Percentiles rank a stretch among this genome's conserved stretches.
phyloP scores from a whole-genome alignment of 1,140 invertebrate species.

The Teleopsis dalmanni region DNA sequence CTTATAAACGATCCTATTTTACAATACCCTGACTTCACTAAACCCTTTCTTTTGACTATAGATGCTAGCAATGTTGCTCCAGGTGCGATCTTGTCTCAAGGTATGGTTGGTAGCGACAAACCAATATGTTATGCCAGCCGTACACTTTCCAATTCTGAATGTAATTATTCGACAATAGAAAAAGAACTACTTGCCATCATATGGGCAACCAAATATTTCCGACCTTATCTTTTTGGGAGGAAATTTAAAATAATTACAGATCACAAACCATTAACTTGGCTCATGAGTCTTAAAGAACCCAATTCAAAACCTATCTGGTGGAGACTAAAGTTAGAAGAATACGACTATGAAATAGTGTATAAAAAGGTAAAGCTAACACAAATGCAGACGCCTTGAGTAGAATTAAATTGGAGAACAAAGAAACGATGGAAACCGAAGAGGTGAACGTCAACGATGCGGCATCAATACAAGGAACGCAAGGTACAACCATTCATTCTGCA shows the following conservation, averaged over 20 bases:
- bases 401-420: not conserved
- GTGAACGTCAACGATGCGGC: not conserved
- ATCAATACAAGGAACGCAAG: not conserved
- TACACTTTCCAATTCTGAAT: constrained; percentile 40
- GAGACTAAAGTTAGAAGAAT: constrained; percentile 22
- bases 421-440: no score
- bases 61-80: constrained; percentile 24
- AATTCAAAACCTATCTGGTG: constrained; percentile 15
- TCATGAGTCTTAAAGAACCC: constrained; percentile 46
- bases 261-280: constrained; percentile 46
- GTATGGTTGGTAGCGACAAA: constrained; percentile 17
- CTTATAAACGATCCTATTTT: constrained; percentile 8
- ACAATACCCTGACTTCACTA: constrained; percentile 19
- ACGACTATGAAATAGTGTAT: constrained; percentile 32
- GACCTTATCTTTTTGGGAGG: constrained; percentile 45
- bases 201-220: constrained; percentile 44
- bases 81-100: constrained; percentile 31
- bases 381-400: constrained; percentile 3
- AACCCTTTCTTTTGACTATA: constrained; percentile 20
- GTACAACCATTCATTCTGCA: not conserved
- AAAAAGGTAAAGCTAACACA: constrained; percentile 9
- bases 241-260: constrained; percentile 50
- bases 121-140: constrained; percentile 41
- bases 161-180: constrained; percentile 43
- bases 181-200: constrained; percentile 41